Evolutionary conservation across 1,140 invertebrate species (phyloP).

Genomic region (Chionoecetes opilio): DNA sequence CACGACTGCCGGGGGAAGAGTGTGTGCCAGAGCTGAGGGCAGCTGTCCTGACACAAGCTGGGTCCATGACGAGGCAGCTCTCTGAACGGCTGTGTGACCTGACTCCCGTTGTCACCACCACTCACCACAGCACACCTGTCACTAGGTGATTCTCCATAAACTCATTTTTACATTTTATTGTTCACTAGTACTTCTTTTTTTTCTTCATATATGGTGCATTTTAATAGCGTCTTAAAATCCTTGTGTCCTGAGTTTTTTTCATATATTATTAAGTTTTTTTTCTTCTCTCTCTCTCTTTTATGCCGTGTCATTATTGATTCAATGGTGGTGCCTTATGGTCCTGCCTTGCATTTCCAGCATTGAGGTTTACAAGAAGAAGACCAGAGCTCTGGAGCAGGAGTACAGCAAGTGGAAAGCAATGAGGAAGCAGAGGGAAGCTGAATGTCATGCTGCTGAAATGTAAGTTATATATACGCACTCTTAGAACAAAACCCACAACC

Average conservation of each 20-base stretch:
- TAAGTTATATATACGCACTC: neutral
- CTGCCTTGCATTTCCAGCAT: neutral
- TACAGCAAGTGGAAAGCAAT: constrained; percentile 29
- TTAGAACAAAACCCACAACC: no score
- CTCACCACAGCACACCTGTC: neutral
- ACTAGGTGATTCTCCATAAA: neutral
- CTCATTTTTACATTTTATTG: no score
- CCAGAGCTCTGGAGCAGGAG: neutral
- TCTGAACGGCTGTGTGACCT: neutral
- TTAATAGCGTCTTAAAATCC: no score
- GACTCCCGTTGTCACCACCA: neutral
- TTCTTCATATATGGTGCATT: no score
- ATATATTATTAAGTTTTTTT: no score
- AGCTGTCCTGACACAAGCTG: neutral
- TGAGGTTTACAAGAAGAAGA: neutral
- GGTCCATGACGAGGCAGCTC: neutral
- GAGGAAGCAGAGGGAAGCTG: neutral
- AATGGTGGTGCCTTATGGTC: no score
- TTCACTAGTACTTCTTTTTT: no score
- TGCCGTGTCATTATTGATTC: no score
- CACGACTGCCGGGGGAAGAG: neutral
- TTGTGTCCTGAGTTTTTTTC: no score
- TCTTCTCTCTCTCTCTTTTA: no score
- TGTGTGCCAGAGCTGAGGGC: neutral
- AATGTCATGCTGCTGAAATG: neutral